Percentiles rank a stretch among this genome's conserved stretches.
Conservation (phyloP, 2,113 vertebrate species). For the Addax nasomaculatus region DNA sequence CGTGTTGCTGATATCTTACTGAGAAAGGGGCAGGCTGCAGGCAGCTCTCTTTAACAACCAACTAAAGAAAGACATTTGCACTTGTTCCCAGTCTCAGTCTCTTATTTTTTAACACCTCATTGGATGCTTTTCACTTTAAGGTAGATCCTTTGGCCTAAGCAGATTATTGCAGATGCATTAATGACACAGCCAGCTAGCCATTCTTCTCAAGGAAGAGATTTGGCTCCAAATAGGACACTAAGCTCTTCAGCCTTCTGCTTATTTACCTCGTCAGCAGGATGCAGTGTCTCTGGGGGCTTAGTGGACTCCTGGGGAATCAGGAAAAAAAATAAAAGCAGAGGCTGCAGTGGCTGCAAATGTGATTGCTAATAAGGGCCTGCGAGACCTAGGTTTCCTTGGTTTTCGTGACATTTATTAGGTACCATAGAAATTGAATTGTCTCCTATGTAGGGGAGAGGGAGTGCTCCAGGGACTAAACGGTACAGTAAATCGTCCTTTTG, state of each 20-base stretch:
- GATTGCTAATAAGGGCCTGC: constrained; percentile 77
- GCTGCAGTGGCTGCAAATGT: constrained; percentile 71
- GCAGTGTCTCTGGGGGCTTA: constrained; percentile 65
- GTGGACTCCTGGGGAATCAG: constrained; percentile 62
- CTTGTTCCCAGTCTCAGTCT: background rate
- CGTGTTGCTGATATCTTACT: background rate
- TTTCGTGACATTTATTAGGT: constrained; percentile 87
- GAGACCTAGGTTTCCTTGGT: constrained; percentile 81
- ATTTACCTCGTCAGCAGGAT: constrained; percentile 77
- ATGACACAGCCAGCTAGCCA: constrained; percentile 73
- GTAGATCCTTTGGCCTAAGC: constrained; percentile 83
- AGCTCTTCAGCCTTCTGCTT: constrained; percentile 81
- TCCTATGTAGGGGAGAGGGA: constrained; percentile 72
- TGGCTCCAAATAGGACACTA: constrained; percentile 83
- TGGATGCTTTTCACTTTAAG: constrained; percentile 64
- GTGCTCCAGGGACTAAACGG: constrained; percentile 65
- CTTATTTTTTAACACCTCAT: constrained; percentile 40
- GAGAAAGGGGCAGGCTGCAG: background rate
- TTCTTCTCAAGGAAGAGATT: constrained; percentile 82
- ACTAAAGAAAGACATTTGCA: constrained; percentile 33
- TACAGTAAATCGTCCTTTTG: constrained; percentile 61
- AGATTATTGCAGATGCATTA: constrained; percentile 80
- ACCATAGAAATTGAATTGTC: constrained; percentile 81
- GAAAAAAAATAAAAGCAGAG: constrained; percentile 72
- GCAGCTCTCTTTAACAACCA: constrained; percentile 59